phyloP scores from a whole-genome alignment of 2,797 vertebrate species.

The Holocentrus rufus region DNA sequence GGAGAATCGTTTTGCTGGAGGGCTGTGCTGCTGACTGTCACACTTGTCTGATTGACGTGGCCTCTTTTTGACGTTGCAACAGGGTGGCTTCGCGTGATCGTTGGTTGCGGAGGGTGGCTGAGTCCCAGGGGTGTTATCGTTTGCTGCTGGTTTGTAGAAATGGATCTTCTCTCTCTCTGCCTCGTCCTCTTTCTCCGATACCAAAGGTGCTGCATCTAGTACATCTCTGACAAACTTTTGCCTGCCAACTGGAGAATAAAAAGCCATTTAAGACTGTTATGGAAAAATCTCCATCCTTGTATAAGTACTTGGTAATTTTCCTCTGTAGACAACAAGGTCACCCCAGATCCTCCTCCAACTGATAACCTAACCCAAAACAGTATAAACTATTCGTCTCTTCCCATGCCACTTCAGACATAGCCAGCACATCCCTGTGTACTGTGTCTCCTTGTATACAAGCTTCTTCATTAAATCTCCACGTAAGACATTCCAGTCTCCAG shows the following conservation, averaged over 20 bases:
- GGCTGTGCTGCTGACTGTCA: slow-evolving; percentile 58
- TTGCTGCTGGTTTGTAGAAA: slow-evolving; percentile 82
- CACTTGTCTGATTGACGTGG: slow-evolving; percentile 66
- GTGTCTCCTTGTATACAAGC: no score
- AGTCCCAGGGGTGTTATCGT: slow-evolving; percentile 7
- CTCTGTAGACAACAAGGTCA: no score
- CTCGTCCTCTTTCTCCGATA: slow-evolving; percentile 49
- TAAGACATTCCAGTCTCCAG: no score
- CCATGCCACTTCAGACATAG: no score
- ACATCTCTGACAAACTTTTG: slow-evolving; percentile 79
- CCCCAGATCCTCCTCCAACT: no score
- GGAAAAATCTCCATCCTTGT: no score
- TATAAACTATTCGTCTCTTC: no score
- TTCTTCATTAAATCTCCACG: no score
- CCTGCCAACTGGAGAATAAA: slow-evolving; percentile 83
- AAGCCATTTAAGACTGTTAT: not conserved
- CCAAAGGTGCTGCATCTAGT: slow-evolving; percentile 57
- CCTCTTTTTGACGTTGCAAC: slow-evolving; percentile 81
- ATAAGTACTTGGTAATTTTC: no score
- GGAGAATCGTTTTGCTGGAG: slow-evolving; percentile 81
- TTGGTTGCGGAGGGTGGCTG: slow-evolving; percentile 28
- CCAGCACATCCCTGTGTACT: no score
- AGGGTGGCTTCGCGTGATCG: slow-evolving; percentile 37
- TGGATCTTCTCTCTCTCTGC: slow-evolving; percentile 82
- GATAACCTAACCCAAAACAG: no score